Evolutionary conservation across 1,140 invertebrate genomes (phyloP).

Genomic region (Araneus ventricosus): DNA sequence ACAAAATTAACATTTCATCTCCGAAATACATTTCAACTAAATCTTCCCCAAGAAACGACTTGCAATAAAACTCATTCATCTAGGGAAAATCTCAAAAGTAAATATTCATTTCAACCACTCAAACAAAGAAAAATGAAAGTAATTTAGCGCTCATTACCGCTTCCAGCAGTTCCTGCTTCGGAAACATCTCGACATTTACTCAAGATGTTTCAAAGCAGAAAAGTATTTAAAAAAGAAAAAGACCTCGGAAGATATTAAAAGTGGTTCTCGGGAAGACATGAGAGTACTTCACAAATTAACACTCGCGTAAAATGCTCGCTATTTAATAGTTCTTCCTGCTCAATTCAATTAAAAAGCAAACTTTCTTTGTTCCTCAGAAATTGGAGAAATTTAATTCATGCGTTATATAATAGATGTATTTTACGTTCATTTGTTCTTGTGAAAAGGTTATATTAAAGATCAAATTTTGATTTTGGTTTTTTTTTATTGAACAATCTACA

Average conservation of each 20-base stretch:
- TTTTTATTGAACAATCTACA: no score
- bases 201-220: not conserved
- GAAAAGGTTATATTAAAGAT: no score
- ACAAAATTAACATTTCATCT: not conserved
- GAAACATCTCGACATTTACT: not conserved
- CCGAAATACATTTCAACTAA: not conserved
- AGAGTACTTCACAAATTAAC: not conserved
- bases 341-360: not conserved
- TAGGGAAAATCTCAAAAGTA: not conserved
- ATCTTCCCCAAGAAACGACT: not conserved
- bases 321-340: not conserved
- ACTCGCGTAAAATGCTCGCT: not conserved
- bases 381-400: not conserved
- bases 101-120: constrained; percentile 12
- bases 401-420: no score
- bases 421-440: no score
- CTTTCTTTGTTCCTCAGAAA: not conserved
- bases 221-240: not conserved
- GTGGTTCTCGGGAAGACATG: not conserved
- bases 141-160: constrained; percentile 22
- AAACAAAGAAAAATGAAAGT: constrained; percentile 15
- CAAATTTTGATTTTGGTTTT: no score
- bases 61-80: not conserved
- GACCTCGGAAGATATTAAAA: not conserved
- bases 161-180: not conserved